Evolutionary conservation across 2,888 invertebrate genomes (phyloP).

Genomic region (Anoncus sp.): DNA sequence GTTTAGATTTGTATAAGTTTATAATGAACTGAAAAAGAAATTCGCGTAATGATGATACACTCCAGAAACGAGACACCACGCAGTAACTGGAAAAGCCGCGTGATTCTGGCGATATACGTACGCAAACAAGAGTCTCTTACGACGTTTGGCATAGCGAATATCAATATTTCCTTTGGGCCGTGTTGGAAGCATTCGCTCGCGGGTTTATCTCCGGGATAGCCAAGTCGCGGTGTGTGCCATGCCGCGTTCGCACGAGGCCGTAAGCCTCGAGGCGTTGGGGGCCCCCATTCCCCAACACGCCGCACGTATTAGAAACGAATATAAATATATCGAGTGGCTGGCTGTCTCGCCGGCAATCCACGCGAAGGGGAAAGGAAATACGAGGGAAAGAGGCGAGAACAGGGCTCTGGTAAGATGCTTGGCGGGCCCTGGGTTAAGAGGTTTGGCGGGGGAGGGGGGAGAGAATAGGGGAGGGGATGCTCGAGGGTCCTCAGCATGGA

Average conservation of each 20-base stretch:
- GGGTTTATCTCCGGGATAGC: constrained; percentile 43
- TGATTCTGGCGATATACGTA: constrained; percentile 17
- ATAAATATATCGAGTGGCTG: constrained; percentile 77
- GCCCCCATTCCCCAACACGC: constrained; percentile 65
- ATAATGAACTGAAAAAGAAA: neutral
- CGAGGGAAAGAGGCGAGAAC: constrained; percentile 45
- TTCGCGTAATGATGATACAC: constrained; percentile 8
- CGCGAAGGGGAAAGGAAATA: constrained; percentile 50
- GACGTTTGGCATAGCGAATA: constrained; percentile 34
- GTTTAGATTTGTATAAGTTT: neutral
- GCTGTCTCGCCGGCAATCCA: constrained; percentile 41
- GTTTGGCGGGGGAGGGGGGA: constrained; percentile 17
- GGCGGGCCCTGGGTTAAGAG: constrained; percentile 19
- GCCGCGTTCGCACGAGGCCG: constrained; percentile 61
- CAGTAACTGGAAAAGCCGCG: constrained; percentile 12
- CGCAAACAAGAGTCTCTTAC: constrained; percentile 5
- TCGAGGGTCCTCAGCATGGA: constrained; percentile 31
- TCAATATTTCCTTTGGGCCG: constrained; percentile 53
- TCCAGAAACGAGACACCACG: neutral
- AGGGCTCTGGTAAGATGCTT: constrained; percentile 4
- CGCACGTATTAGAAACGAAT: constrained; percentile 79
- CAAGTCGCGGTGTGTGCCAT: constrained; percentile 46
- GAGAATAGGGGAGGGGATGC: neutral
- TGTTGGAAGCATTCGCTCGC: constrained; percentile 46
- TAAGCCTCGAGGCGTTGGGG: constrained; percentile 60